These are phyloP conservation scores for Sycobia sp. DNA, from an alignment of 1,140 invertebrate species.

Conservation along the genomic window DNA sequence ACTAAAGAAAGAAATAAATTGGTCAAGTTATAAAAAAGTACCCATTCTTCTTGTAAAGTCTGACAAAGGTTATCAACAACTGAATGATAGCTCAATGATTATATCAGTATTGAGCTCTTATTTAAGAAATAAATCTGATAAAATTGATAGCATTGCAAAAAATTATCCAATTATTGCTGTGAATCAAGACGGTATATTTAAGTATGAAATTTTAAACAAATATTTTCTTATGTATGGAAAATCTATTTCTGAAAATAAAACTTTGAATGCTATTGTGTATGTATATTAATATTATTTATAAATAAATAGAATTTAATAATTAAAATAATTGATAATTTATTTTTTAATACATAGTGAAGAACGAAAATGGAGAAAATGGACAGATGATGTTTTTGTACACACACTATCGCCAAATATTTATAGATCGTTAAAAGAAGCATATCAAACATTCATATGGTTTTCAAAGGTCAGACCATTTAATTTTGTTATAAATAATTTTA, in stretches of 20 bases:
- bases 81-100: slow-evolving; percentile 94
- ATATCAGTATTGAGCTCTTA: slow-evolving; percentile 86
- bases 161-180: slow-evolving; percentile 83
- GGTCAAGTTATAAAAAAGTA: slow-evolving; percentile 95
- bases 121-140: slow-evolving; percentile 68
- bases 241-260: slow-evolving; percentile 60
- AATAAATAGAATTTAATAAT: slow-evolving; percentile 10
- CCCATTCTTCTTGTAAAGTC: slow-evolving; percentile 87
- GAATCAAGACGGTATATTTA: slow-evolving; percentile 70
- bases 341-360: slow-evolving; percentile 77
- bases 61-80: slow-evolving; percentile 75
- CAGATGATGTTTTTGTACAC: slow-evolving; percentile 89
- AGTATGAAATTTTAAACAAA: slow-evolving; percentile 87
- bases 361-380: slow-evolving; percentile 94
- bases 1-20: slow-evolving; percentile 86
- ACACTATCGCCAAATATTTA: slow-evolving; percentile 97
- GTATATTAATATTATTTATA: slow-evolving; percentile 45
- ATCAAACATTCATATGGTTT: slow-evolving; percentile 92
- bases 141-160: slow-evolving; percentile 73
- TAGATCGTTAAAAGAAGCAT: slow-evolving; percentile 79
- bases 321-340: slow-evolving; percentile 11
- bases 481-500: slow-evolving; percentile 21
- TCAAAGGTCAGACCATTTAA: slow-evolving; percentile 66
- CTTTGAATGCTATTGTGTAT: slow-evolving; percentile 70
- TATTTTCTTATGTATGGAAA: slow-evolving; percentile 92